Conservation (phyloP, 2,888 invertebrate species). For the Nemotelus pantherinus region DNA sequence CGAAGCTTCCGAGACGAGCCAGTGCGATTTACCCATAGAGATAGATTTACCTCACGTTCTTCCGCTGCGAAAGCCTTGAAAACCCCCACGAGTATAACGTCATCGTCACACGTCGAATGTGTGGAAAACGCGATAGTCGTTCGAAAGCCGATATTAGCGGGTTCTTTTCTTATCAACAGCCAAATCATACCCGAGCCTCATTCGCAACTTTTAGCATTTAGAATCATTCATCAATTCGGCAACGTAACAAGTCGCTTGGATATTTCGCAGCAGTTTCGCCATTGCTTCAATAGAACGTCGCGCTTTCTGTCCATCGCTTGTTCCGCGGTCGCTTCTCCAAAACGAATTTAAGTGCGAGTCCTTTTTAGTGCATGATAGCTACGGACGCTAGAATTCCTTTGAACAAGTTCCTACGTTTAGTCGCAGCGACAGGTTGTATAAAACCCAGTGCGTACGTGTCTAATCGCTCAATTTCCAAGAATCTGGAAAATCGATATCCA, state of each 20-base stretch:
- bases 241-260: not conserved
- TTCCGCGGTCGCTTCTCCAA: not conserved
- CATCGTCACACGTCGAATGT: constrained; percentile 13
- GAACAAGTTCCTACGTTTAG: not conserved
- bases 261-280: not conserved
- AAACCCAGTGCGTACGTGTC: constrained; percentile 28
- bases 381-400: not conserved
- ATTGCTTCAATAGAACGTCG: not conserved
- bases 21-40: not conserved
- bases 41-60: not conserved
- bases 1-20: not conserved
- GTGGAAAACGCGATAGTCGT: not conserved
- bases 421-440: not conserved
- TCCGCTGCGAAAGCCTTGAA: not conserved
- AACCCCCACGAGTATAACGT: not conserved
- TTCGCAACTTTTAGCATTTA: constrained; percentile 10
- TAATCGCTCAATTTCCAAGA: constrained; percentile 5
- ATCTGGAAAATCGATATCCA: constrained; percentile 40
- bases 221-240: not conserved
- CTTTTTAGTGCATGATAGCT: not conserved
- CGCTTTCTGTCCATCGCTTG: not conserved
- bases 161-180: constrained; percentile 14
- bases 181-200: constrained; percentile 19
- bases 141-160: constrained; percentile 1
- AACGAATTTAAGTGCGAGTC: not conserved